A percentile compares a stretch with the other conserved stretches of the same genome.
phyloP scores from a whole-genome alignment of 2,888 invertebrate genomes.

The Villa cingulata region DNA sequence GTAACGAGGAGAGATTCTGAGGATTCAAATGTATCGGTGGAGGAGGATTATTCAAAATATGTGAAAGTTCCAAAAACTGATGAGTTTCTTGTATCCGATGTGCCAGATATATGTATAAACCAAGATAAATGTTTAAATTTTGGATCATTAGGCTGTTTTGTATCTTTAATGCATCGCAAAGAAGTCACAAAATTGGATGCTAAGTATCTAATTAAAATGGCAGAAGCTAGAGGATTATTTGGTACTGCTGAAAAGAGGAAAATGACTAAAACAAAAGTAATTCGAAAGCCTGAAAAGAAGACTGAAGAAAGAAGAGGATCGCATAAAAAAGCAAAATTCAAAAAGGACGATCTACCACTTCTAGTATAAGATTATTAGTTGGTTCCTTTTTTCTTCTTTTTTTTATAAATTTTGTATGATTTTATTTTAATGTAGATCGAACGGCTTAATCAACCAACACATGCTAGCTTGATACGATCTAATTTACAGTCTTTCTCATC shows the following conservation, averaged over 20 bases:
- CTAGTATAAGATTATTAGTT: slow-evolving; percentile 10
- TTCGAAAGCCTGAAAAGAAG: slow-evolving; percentile 29
- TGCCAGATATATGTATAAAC: slow-evolving; percentile 46
- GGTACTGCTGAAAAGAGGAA: slow-evolving; percentile 39
- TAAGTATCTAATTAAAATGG: slow-evolving; percentile 71
- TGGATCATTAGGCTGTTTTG: slow-evolving; percentile 42
- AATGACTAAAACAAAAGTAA: slow-evolving; percentile 28
- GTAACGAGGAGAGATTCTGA: neutral
- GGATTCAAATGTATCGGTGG: no score
- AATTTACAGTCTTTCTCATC: slow-evolving; percentile 23
- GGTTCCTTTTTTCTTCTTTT: slow-evolving; percentile 3
- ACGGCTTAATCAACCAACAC: slow-evolving; percentile 23
- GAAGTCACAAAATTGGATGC: slow-evolving; percentile 61
- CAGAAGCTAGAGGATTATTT: slow-evolving; percentile 66
- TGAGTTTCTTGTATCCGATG: slow-evolving; percentile 48
- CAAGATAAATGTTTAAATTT: slow-evolving; percentile 37
- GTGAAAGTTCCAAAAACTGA: slow-evolving; percentile 20
- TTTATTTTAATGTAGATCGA: no score
- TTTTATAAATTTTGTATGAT: no score
- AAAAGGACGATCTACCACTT: slow-evolving; percentile 13
- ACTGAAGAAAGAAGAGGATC: neutral
- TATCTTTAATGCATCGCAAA: slow-evolving; percentile 47
- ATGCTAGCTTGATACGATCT: slow-evolving; percentile 27
- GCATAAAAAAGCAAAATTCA: slow-evolving; percentile 4
- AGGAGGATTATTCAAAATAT: slow-evolving; percentile 6